Evolutionary conservation across 2,797 vertebrate species (phyloP), one percentile per base, ranked within the genome.

Genomic region (Poecile montanus): DNA sequence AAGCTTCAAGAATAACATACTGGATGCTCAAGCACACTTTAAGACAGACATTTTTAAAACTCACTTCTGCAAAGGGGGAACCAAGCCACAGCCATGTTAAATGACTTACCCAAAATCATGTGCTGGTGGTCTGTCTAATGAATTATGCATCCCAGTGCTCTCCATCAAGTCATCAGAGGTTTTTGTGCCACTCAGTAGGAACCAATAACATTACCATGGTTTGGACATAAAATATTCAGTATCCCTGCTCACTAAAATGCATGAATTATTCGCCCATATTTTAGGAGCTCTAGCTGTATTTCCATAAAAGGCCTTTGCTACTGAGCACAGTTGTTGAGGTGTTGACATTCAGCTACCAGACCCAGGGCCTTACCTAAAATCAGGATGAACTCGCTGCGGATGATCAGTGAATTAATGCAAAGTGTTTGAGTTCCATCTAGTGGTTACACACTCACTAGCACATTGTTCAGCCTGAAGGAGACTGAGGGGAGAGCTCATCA

Each of bases 351-450:
- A 29, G 50, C 62, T 72, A 9, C 61, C 27, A 50, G 76, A 36
- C 7, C 25, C 32, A 23, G 42, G 47, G 32, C 27, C 25, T 27
- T 7, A 14, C 32, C 40, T 11, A 34, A 61, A 62, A 26, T 19
- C 62, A 22, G 40, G 21, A 23, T 16, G 30, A 48, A 27, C 21
- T 32, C 40, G 2, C 34, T 32, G 4, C 1, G 1, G 40, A 17
- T 2, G 17, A 12, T 7, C 36, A 48, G 34, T 9, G 29, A 62
- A 67, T 42, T 26, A 42, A 36, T 47, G 22, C 34, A 18, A 87
- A 84, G 84, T 22, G 27, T 20, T 85, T n/a, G 88, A 63, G 74
- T 85, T 82, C 95, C 96, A 93, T 51, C 95, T 96, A 83, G 92
- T 83, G 96, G 96, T 42, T 76, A 45, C 30, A 54, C 32, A 30